Percentiles rank a stretch among this genome's conserved stretches.
Evolutionary conservation across 2,888 invertebrate species (phyloP).

Genomic region (Dioctria rufipes): DNA sequence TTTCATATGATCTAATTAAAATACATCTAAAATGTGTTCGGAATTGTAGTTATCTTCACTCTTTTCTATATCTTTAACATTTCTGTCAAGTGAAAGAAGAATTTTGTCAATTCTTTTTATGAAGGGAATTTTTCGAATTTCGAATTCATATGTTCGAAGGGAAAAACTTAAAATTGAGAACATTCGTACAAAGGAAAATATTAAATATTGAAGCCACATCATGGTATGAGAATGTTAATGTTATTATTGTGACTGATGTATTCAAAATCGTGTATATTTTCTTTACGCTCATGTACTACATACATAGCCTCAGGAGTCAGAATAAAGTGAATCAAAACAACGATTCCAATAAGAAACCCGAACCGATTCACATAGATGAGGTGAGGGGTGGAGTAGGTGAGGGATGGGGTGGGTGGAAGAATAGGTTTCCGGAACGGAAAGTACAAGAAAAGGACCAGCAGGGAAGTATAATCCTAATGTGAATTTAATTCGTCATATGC

Average conservation of each 20-base stretch:
- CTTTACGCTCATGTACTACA: too few relatives aligned
- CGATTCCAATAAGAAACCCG: background rate
- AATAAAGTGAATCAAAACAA: slow-evolving; percentile 20
- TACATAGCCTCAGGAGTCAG: background rate
- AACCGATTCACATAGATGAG: background rate
- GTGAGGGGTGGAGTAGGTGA: background rate
- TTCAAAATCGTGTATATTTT: slow-evolving; percentile 2
- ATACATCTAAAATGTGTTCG: too few relatives aligned
- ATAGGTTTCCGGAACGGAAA: slow-evolving; percentile 49
- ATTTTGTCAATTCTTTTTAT: too few relatives aligned
- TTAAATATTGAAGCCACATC: slow-evolving; percentile 13
- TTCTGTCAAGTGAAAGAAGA: too few relatives aligned
- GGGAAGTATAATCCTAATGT: slow-evolving; percentile 49
- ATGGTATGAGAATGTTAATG: background rate
- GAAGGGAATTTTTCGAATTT: too few relatives aligned
- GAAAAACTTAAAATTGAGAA: too few relatives aligned
- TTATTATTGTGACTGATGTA: background rate
- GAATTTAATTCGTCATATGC: slow-evolving; percentile 53
- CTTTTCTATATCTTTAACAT: too few relatives aligned
- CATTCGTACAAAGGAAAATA: background rate
- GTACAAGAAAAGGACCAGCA: slow-evolving; percentile 46
- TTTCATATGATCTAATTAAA: too few relatives aligned
- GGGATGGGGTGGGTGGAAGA: background rate
- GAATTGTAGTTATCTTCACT: too few relatives aligned
- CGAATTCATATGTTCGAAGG: too few relatives aligned